Evolutionary conservation across 2,797 vertebrate species (phyloP).

Genomic region (Lepus townsendii): DNA sequence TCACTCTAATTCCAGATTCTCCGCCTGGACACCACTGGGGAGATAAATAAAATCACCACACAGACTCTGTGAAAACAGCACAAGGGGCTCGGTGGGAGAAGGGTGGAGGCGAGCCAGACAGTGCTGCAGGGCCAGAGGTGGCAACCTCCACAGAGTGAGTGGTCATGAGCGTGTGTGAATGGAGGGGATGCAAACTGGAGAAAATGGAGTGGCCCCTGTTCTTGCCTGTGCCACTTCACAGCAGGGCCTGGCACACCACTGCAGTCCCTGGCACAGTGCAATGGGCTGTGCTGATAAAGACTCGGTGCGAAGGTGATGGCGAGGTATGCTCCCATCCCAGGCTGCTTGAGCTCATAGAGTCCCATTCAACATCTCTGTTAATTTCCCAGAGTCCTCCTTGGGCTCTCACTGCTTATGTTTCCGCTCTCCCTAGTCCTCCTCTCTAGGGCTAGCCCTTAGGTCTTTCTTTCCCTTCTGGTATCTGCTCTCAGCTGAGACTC

Average conservation of each 20-base stretch:
- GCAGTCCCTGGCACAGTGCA: background rate
- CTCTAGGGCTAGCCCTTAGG: background rate
- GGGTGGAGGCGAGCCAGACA: background rate
- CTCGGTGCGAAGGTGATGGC: background rate
- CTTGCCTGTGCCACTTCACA: background rate
- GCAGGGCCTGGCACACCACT: background rate
- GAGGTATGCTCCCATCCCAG: background rate
- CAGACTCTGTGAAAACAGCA: slow-evolving; percentile 1
- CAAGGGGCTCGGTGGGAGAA: background rate
- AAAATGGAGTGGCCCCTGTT: background rate
- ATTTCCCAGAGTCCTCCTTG: background rate
- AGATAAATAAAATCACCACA: slow-evolving; percentile 72
- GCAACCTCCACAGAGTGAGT: fast-evolving
- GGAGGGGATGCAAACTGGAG: background rate
- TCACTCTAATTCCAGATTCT: slow-evolving; percentile 79
- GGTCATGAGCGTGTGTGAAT: background rate
- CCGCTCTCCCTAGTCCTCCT: background rate
- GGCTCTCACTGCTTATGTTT: background rate
- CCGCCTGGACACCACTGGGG: slow-evolving; percentile 55
- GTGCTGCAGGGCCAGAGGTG: background rate
- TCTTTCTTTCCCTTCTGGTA: background rate
- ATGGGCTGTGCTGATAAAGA: background rate
- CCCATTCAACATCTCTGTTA: background rate
- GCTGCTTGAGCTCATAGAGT: background rate
- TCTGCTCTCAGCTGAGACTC: background rate